Evolutionary conservation across 2,888 invertebrate genomes (phyloP).

Genomic region (Mactromeris polynyma): DNA sequence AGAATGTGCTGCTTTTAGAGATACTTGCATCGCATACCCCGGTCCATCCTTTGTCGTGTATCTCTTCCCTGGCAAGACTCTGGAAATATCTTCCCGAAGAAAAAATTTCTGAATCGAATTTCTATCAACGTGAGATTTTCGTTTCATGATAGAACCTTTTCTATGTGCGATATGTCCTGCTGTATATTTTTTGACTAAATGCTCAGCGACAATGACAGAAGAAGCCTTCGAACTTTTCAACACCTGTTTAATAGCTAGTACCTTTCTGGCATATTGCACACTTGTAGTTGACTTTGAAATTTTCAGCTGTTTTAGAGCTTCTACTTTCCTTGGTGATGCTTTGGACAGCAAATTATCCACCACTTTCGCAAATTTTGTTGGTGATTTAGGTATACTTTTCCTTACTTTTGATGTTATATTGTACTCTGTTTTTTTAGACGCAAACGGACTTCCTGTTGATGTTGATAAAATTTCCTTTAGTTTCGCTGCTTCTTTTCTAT

Average conservation of each 20-base stretch:
- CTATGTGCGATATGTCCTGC: constrained; percentile 44
- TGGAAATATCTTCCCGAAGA: constrained; percentile 46
- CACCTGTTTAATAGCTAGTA: constrained; percentile 36
- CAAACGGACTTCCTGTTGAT: constrained; percentile 46
- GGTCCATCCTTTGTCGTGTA: constrained; percentile 53
- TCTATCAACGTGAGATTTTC: constrained; percentile 42
- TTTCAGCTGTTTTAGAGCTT: constrained; percentile 49
- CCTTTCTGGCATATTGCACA: constrained; percentile 48
- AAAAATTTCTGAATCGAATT: constrained; percentile 44
- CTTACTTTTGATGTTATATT: constrained; percentile 56
- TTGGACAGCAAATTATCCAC: constrained; percentile 40
- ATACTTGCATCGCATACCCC: constrained; percentile 48
- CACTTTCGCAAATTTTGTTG: constrained; percentile 55
- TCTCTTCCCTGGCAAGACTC: constrained; percentile 49
- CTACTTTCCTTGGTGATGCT: constrained; percentile 57
- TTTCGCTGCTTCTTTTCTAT: constrained; percentile 42
- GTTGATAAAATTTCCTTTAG: constrained; percentile 24
- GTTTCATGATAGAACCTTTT: constrained; percentile 38
- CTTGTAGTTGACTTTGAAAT: constrained; percentile 39
- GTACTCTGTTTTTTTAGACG: constrained; percentile 50
- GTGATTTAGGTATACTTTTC: constrained; percentile 50
- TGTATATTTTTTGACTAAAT: constrained; percentile 43
- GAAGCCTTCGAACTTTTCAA: constrained; percentile 47
- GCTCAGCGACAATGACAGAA: constrained; percentile 37
- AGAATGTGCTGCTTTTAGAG: constrained; percentile 45